phyloP scores from a whole-genome alignment of 2,888 invertebrate species.

The Meganola albula region DNA sequence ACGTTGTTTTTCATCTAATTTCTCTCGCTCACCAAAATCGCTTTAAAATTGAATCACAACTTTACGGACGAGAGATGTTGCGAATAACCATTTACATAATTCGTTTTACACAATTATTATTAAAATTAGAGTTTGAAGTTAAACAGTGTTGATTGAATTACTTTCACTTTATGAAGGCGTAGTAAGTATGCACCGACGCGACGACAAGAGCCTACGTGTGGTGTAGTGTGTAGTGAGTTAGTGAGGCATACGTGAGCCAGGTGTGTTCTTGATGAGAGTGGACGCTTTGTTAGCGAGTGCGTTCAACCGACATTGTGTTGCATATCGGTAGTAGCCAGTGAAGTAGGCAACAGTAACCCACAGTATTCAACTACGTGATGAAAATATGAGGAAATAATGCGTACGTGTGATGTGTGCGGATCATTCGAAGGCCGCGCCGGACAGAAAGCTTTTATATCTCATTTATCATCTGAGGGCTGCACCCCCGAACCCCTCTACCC shows the following conservation, averaged over 20 bases:
- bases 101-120: background rate
- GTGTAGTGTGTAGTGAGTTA: too few relatives aligned
- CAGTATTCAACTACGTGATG: too few relatives aligned
- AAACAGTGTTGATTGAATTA: too few relatives aligned
- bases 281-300: too few relatives aligned
- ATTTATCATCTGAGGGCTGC: conserved; percentile 42
- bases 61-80: conserved; percentile 18
- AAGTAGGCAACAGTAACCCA: too few relatives aligned
- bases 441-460: conserved; percentile 37
- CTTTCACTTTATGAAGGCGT: too few relatives aligned
- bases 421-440: conserved; percentile 15
- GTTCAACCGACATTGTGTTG: too few relatives aligned
- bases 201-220: too few relatives aligned
- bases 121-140: conserved; percentile 10
- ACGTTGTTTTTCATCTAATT: conserved; percentile 31
- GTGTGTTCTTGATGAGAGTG: too few relatives aligned
- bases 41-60: conserved; percentile 35
- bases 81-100: conserved; percentile 10
- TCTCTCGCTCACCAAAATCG: conserved; percentile 21
- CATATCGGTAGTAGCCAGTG: too few relatives aligned
- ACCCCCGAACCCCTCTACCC: conserved; percentile 4
- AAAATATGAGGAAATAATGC: conserved; percentile 21
- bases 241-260: too few relatives aligned
- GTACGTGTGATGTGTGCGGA: background rate
- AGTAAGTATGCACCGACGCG: too few relatives aligned